Conservation (phyloP, 2,113 vertebrate species). For the Eptatretus burgeri region DNA sequence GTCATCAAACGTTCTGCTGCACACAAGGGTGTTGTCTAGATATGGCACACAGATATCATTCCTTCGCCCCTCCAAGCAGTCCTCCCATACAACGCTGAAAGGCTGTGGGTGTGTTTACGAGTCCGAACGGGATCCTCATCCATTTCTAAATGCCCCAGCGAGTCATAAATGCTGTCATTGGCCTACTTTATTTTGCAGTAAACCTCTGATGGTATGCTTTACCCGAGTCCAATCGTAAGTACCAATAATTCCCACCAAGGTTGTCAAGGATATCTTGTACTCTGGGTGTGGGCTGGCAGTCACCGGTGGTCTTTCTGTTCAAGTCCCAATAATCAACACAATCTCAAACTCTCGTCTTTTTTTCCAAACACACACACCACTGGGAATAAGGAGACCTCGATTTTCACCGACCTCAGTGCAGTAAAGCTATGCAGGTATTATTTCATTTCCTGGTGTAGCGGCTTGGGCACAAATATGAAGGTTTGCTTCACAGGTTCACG, state of each 20-base stretch:
- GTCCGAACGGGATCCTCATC: no score
- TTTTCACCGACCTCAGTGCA: conserved; percentile 10
- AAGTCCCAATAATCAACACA: neutral
- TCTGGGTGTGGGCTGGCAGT: conserved; percentile 7
- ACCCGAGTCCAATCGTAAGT: neutral
- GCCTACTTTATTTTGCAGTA: no score
- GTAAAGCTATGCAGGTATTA: conserved; percentile 8
- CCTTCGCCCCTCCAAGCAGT: no score
- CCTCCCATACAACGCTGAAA: no score
- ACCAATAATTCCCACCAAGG: conserved; percentile 6
- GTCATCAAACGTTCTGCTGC: no score
- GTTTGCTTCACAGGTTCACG: conserved; percentile 7
- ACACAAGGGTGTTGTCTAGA: no score
- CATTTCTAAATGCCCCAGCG: no score
- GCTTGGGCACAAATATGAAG: conserved; percentile 9
- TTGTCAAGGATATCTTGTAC: conserved; percentile 9
- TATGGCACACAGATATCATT: no score
- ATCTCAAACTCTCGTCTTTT: neutral
- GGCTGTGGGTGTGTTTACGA: no score
- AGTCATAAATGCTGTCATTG: no score
- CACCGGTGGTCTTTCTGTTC: conserved; percentile 6
- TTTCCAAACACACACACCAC: conserved; percentile 8
- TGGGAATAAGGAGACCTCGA: conserved; percentile 8
- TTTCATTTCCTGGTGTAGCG: conserved; percentile 10
- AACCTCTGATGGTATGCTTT: no score